Percentiles rank a stretch among this genome's conserved stretches.
These are phyloP conservation scores for Cairina moschata DNA, from an alignment of 2,113 vertebrate genomes.

Conservation along the genomic window DNA sequence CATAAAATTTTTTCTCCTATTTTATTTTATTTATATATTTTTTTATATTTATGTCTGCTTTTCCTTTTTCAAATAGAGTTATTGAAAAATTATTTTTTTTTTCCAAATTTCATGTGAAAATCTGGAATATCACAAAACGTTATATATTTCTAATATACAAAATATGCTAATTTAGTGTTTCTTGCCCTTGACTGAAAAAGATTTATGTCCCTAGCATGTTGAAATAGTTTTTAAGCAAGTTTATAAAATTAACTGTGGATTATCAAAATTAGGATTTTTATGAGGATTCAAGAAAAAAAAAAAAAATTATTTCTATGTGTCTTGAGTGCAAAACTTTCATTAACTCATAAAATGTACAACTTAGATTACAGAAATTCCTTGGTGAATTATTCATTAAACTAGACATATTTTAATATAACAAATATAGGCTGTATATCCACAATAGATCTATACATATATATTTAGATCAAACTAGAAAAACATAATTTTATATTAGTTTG, in stretches of 20 bases:
- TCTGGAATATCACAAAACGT: not conserved
- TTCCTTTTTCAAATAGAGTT: not conserved
- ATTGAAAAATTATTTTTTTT: not conserved
- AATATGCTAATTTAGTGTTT: not conserved
- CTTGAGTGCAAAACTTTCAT: not conserved
- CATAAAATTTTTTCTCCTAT: not conserved
- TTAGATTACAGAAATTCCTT: not conserved
- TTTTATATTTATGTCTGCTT: fast-evolving
- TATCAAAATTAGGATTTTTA: not conserved
- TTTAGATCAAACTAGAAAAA: not conserved
- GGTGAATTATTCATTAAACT: not conserved
- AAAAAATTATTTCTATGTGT: not conserved
- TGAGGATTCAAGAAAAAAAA: not conserved
- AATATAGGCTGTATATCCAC: not conserved
- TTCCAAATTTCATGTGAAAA: not conserved
- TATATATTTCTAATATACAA: fast-evolving
- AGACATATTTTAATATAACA: not conserved
- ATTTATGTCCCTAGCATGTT: not conserved
- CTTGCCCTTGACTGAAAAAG: not conserved
- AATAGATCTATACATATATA: not conserved
- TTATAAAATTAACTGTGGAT: not conserved
- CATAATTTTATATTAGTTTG: not conserved
- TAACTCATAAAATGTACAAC: not conserved
- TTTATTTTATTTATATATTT: not conserved
- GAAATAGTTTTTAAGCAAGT: not conserved